A percentile compares a stretch with the other conserved stretches of the same genome.
Evolutionary conservation across 2,797 vertebrate species (phyloP).

Genomic region (Alcedo quadribrachys): DNA sequence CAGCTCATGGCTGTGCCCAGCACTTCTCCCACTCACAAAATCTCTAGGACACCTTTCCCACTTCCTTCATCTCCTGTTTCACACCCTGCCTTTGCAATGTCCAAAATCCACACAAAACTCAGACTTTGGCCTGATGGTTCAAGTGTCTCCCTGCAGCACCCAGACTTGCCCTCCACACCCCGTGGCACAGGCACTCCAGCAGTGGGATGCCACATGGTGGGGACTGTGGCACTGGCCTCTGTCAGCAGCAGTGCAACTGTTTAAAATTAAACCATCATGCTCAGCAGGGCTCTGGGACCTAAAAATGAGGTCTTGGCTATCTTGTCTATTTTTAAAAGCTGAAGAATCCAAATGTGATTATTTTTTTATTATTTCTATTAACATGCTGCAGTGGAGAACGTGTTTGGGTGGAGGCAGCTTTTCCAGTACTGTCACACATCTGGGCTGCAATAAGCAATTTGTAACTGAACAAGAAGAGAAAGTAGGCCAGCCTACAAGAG

Average conservation of each 20-base stretch:
- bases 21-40: not conserved
- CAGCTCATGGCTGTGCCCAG: not conserved
- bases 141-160: too few relatives aligned
- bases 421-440: constrained; percentile 4
- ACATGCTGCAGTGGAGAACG: not conserved
- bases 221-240: not conserved
- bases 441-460: constrained; percentile 10
- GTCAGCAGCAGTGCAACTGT: not conserved
- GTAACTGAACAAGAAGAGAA: constrained; percentile 12
- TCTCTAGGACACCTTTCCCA: not conserved
- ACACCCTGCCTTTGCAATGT: not conserved
- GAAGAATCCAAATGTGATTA: not conserved
- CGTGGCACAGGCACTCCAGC: not conserved
- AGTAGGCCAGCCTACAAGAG: constrained; percentile 39
- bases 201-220: fast-evolving
- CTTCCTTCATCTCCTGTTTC: not conserved
- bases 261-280: not conserved
- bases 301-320: constrained; percentile 10
- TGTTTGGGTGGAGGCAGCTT: not conserved
- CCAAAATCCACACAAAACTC: not conserved
- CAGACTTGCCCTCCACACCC: not conserved
- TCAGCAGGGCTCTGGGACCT: not conserved
- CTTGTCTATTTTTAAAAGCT: constrained; percentile 19
- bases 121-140: not conserved
- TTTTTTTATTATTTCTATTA: not conserved